Evolutionary conservation across 2,113 vertebrate species (phyloP), one percentile per base, ranked within the genome.

Genomic region (Pomatostomus ruficeps): DNA sequence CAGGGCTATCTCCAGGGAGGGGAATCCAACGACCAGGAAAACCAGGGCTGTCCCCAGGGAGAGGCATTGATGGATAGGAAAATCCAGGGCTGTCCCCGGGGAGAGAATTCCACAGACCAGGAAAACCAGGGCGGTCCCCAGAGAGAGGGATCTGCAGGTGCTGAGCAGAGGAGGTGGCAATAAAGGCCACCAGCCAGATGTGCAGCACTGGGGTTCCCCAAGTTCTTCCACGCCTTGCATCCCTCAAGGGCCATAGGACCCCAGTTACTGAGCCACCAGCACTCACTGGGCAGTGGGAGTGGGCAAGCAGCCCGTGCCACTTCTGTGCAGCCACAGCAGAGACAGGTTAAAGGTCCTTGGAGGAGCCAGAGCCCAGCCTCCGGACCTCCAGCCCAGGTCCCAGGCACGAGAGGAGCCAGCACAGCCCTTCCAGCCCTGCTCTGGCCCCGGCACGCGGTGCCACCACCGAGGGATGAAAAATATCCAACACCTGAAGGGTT

Each of bases 271-370:
- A 77, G 49, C 36, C 31, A 2, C 16, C 87, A 74, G 92, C 82
- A 20, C 5, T 7, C 17, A 0, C 33, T 1, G 4, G 35, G 22
- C 29, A 23, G 29, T 2, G 2, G 74, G 12, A 16, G 42, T 3
- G 0, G 40, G 23, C 25, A 21, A 14, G 45, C 6, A 19, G 11
- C 5, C 38, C 0, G 35, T 18, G 65, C 54, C 43, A 1, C 0
- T 17, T 7, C 68, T 2, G 11, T 0, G 36, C 74, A 36, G 6
- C 3, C 70, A 6, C 46, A 14, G 52, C 66, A 22, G n/a, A 29
- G 33, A 3, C 21, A 7, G 26, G 14, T 17, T 9, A 5, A 68
- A n/a, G 7, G 2, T 1, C 43, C 59, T 1, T 0, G 2, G 29
- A 52, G 40, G 4, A 55, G 52, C 33, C 51, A 1, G 33, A 2